Evolutionary conservation across 2,888 invertebrate genomes (phyloP).

Genomic region (Drosophila ezoana): DNA sequence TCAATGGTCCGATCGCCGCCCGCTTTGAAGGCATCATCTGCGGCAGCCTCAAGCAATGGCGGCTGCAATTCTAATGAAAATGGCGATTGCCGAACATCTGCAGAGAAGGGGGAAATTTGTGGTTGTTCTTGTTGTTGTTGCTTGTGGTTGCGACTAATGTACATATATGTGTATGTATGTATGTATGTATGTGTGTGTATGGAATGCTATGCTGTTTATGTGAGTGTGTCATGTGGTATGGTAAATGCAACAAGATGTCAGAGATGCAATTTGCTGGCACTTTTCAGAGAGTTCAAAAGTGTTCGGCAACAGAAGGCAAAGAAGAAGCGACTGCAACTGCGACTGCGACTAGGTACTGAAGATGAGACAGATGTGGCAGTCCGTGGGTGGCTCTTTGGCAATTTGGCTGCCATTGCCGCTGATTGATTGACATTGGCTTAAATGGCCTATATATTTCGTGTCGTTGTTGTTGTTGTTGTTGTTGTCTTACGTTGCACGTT

Average conservation of each 20-base stretch:
- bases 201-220: background rate
- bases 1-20: conserved; percentile 70
- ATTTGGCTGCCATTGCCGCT: conserved; percentile 71
- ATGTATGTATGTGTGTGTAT: conserved; percentile 1
- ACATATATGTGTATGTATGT: conserved; percentile 9
- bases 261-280: conserved; percentile 36
- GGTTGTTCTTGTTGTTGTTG: conserved; percentile 40
- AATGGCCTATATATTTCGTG: conserved; percentile 66
- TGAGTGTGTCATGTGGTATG: conserved; percentile 8
- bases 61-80: conserved; percentile 84
- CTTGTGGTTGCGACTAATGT: conserved; percentile 33
- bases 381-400: conserved; percentile 57
- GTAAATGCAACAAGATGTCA: conserved; percentile 11
- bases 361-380: conserved; percentile 38
- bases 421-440: conserved; percentile 78
- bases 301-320: conserved; percentile 42
- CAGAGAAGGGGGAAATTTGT: conserved; percentile 65
- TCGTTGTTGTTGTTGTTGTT: conserved; percentile 3
- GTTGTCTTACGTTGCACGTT: conserved; percentile 19
- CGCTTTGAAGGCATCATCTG: conserved; percentile 48
- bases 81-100: conserved; percentile 84
- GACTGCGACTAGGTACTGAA: background rate
- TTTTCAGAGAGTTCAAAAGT: conserved; percentile 34
- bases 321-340: conserved; percentile 4
- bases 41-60: conserved; percentile 69